phyloP scores from a whole-genome alignment of 2,888 invertebrate genomes.

The Caenorhabditis sp. region DNA sequence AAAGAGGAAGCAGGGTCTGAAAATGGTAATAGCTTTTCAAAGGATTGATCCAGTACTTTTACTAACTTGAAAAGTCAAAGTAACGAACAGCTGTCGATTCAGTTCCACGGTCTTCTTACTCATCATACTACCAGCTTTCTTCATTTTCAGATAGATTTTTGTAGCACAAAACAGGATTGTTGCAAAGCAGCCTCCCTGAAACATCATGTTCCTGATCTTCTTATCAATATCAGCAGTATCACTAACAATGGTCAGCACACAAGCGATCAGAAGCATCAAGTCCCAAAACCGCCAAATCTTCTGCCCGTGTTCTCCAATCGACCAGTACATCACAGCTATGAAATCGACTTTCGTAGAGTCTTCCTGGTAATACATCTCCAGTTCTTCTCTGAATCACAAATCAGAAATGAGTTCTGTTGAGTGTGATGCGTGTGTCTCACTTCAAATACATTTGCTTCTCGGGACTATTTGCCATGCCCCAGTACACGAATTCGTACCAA shows the following conservation, averaged over 20 bases:
- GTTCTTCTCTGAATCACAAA: constrained; percentile 21
- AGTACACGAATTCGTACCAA: constrained; percentile 43
- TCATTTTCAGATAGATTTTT: constrained; percentile 46
- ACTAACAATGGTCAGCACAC: constrained; percentile 39
- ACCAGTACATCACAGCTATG: constrained; percentile 48
- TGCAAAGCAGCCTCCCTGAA: constrained; percentile 43
- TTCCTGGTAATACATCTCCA: constrained; percentile 29
- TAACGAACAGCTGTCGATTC: constrained; percentile 31
- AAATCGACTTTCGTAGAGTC: constrained; percentile 39
- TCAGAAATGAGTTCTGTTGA: background rate
- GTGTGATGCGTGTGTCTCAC: too few relatives aligned
- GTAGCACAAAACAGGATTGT: constrained; percentile 32
- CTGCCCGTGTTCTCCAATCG: constrained; percentile 31
- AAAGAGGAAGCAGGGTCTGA: constrained; percentile 42
- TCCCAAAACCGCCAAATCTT: constrained; percentile 49
- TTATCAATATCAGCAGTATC: background rate
- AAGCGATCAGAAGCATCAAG: constrained; percentile 28
- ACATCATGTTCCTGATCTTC: background rate
- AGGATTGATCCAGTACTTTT: background rate
- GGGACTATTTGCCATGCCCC: constrained; percentile 40
- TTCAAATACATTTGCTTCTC: constrained; percentile 47
- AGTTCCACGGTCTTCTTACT: constrained; percentile 39
- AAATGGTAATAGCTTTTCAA: too few relatives aligned
- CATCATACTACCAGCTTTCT: constrained; percentile 21
- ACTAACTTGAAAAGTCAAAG: constrained; percentile 37